These are phyloP conservation scores for Platalea minor DNA, from an alignment of 2,797 vertebrate species.

Conservation along the genomic window DNA sequence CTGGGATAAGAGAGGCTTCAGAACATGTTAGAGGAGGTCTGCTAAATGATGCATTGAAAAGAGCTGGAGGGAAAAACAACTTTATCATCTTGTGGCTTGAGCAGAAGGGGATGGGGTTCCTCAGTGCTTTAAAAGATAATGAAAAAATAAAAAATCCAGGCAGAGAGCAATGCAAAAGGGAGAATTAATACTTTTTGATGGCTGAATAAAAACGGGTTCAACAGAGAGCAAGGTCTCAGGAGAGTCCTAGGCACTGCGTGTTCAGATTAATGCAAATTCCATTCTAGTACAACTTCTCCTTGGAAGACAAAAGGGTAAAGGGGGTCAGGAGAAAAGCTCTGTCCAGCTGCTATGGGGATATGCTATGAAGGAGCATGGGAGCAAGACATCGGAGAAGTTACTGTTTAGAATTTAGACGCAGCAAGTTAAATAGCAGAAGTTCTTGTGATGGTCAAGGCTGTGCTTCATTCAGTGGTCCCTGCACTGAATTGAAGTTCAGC, in stretches of 20 bases:
- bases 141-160: neutral
- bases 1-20: constrained; percentile 39
- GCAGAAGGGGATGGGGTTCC: constrained; percentile 30
- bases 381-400: neutral
- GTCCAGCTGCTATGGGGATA: neutral
- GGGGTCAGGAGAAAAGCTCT: neutral
- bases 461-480: neutral
- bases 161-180: neutral
- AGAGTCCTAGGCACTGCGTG: neutral
- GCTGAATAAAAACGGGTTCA: constrained; percentile 7
- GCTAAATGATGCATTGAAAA: constrained; percentile 65
- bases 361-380: neutral
- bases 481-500: neutral
- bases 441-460: rapidly evolving
- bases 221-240: neutral
- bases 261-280: neutral
- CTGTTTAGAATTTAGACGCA: neutral
- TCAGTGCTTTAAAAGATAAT: constrained; percentile 50
- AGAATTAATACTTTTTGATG: constrained; percentile 44
- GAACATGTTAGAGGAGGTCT: constrained; percentile 49
- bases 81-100: constrained; percentile 46
- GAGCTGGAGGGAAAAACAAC: constrained; percentile 55
- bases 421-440: neutral
- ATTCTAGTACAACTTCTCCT: neutral
- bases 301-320: neutral